Base-by-base conservation (phyloP, 1,140 invertebrate species). In the Pararge aegeria region DNA sequence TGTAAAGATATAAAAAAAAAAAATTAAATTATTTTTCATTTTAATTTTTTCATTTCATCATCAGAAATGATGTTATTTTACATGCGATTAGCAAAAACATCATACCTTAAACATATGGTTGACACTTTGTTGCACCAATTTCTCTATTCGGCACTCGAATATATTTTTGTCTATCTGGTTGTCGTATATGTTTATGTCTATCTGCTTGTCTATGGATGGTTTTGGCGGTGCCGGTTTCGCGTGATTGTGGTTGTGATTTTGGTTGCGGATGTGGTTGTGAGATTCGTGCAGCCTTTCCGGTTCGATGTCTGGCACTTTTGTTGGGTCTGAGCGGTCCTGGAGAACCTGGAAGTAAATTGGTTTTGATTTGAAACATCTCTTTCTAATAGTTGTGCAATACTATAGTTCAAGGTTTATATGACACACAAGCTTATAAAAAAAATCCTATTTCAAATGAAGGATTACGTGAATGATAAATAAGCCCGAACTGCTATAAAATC, bases 71-170 rank as follows among this genome's bases (percentile, higher is more conserved):
- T n/a, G n/a, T n/a, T n/a, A n/a, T n/a, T n/a, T n/a, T n/a, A n/a
- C n/a, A n/a, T n/a, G n/a, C n/a, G n/a, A n/a, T n/a, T n/a, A n/a
- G n/a, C n/a, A n/a, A n/a, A n/a, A 24, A 4, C 3, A 30, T 20
- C 18, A 16, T 6, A 16, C 38, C 52, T 75, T 85, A 37, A 73
- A 86, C 5, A 89, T 80, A 29, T 87, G 83, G n/a, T 86, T 83
- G 0, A 87, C 84, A 19, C 78, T 83, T 19, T 85, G 74, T 18
- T 84, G 76, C 0, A 89, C 86, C 0, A 89, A 38, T 38, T 86
- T 87, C 4, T 83, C 84, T 34, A 89, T 77, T 9, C 80, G 68
- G 37, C 80, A 86, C 49, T 87, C 78, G 64, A 87, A 87, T n/a
- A 81, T 70, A 6, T 73, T 68, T 44, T 60, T 67, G 19, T 81